Evolutionary conservation across 2,113 vertebrate species (phyloP).

Genomic region (Regulus satrapa): DNA sequence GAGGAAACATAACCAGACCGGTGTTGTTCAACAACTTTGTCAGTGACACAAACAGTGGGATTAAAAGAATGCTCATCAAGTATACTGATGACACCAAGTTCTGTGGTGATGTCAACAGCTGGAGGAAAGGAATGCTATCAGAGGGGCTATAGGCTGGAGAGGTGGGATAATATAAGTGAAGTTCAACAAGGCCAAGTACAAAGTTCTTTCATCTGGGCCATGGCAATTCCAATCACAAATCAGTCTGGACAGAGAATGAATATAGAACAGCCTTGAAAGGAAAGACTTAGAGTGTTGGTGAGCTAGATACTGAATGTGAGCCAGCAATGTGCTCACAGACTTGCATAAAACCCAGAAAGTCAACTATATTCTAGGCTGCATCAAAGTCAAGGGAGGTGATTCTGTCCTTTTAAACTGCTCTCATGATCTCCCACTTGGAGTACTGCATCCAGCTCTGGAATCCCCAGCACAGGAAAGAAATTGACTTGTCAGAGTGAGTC

Average conservation of each 20-base stretch:
- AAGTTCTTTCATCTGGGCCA: background rate
- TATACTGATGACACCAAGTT: background rate
- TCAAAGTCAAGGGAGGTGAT: background rate
- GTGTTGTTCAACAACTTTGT: background rate
- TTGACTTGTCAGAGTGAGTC: background rate
- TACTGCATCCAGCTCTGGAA: background rate
- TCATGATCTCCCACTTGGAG: rapidly evolving
- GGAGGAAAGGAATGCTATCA: background rate
- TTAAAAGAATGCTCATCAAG: background rate
- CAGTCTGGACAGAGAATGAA: background rate
- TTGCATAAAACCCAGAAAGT: background rate
- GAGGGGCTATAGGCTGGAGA: background rate
- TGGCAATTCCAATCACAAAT: background rate
- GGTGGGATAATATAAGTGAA: background rate
- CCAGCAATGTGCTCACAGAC: too few relatives aligned
- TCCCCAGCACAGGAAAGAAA: background rate
- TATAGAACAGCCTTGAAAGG: background rate
- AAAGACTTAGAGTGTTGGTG: background rate
- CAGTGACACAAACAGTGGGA: background rate
- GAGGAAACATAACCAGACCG: rapidly evolving
- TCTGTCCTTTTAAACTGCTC: background rate
- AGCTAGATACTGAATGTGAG: background rate
- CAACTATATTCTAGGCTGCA: background rate
- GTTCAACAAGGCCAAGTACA: background rate
- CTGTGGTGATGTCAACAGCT: background rate